These are phyloP conservation scores for Theodoxus fluviatilis DNA, from an alignment of 2,888 invertebrate genomes.

Conservation along the genomic window DNA sequence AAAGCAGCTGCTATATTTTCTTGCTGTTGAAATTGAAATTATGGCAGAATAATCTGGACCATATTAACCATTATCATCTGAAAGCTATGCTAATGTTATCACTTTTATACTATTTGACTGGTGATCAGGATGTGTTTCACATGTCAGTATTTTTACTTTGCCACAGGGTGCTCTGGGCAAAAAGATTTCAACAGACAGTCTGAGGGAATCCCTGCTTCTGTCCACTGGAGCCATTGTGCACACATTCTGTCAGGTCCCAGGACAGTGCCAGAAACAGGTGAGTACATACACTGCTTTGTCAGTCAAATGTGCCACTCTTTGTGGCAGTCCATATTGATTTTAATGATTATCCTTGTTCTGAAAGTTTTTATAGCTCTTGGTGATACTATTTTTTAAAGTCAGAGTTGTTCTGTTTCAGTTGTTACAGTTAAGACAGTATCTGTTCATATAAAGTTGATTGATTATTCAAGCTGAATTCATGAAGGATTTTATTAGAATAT, in stretches of 20 bases:
- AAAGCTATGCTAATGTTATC: too few species aligned
- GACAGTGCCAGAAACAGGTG: constrained; percentile 46
- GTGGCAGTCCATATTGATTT: too few species aligned
- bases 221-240: constrained; percentile 67
- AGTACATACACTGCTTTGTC: constrained; percentile 19
- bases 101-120: background rate
- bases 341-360: too few species aligned
- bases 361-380: too few species aligned
- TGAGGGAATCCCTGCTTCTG: constrained; percentile 75
- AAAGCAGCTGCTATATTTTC: too few species aligned
- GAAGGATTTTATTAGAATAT: too few species aligned
- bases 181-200: constrained; percentile 68
- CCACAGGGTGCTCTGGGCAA: constrained; percentile 65
- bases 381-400: background rate
- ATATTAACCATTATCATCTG: too few species aligned
- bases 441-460: background rate
- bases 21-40: too few species aligned
- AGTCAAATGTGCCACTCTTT: too few species aligned
- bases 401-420: background rate
- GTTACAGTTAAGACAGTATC: background rate
- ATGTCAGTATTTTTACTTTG: too few species aligned
- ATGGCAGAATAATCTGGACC: too few species aligned
- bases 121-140: background rate
- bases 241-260: constrained; percentile 49
- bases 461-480: too few species aligned